Percentiles rank a stretch among this genome's conserved stretches.
These are phyloP conservation scores for Diplazon laetatorius DNA, from an alignment of 2,888 invertebrate genomes.

Conservation along the genomic window DNA sequence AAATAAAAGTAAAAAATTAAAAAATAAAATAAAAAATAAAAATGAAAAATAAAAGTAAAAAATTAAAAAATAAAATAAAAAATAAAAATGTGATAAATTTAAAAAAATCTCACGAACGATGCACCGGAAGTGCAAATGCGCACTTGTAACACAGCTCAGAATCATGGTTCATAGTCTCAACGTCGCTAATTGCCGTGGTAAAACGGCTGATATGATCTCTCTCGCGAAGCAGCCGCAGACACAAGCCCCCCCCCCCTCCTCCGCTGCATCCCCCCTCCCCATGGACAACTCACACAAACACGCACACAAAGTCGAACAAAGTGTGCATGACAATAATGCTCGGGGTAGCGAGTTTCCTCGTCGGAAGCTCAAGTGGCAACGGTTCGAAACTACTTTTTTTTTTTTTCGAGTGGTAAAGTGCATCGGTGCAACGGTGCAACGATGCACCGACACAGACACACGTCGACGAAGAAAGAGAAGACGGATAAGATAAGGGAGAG, in stretches of 20 bases:
- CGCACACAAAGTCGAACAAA: no score
- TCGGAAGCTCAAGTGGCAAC: constrained; percentile 40
- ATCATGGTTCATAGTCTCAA: constrained; percentile 48
- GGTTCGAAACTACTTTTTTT: no score
- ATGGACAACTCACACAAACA: no score
- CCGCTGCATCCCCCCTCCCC: no score
- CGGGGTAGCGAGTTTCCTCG: no score
- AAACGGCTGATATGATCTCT: constrained; percentile 74
- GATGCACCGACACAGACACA: no score
- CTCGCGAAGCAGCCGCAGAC: constrained; percentile 27
- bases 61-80: background rate
- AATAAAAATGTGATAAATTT: background rate
- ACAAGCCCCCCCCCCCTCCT: no score
- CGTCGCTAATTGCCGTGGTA: constrained; percentile 77
- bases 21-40: constrained; percentile 1
- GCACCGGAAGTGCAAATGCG: constrained; percentile 56
- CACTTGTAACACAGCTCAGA: constrained; percentile 49
- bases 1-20: no score
- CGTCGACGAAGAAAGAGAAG: constrained; percentile 38
- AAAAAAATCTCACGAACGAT: constrained; percentile 4
- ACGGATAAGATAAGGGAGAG: constrained; percentile 73
- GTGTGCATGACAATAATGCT: no score
- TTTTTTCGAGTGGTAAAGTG: no score
- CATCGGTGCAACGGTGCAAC: no score
- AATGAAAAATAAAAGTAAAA: no score